Conservation (phyloP, 2,797 vertebrate genomes). For the Vultur gryphus region DNA sequence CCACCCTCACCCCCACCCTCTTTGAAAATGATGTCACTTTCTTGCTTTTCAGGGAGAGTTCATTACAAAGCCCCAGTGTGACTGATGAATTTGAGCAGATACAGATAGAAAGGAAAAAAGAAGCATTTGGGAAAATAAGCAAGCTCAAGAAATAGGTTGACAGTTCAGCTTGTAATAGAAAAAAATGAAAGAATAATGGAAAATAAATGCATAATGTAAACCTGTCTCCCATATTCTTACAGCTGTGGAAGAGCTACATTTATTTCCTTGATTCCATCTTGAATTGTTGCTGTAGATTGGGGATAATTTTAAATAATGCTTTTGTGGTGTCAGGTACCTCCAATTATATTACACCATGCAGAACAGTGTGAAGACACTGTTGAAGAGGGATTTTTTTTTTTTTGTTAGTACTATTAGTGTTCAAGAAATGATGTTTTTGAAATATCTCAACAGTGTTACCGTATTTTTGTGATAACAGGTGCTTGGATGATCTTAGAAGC, state of each 20-base stretch:
- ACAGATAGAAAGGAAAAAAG: not conserved
- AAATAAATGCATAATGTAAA: slow-evolving; percentile 13
- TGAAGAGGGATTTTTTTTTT: not conserved
- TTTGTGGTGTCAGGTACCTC: not conserved
- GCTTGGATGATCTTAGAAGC: not conserved
- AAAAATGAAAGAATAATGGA: not conserved
- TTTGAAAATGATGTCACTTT: slow-evolving; percentile 54
- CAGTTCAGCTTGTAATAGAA: slow-evolving; percentile 10
- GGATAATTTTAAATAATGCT: not conserved
- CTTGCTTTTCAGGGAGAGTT: slow-evolving; percentile 32
- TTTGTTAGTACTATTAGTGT: not conserved
- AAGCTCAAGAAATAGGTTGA: slow-evolving; percentile 34
- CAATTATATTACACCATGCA: not conserved
- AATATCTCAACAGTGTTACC: not conserved
- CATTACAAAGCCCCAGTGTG: slow-evolving; percentile 7
- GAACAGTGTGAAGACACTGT: not conserved
- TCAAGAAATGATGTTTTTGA: not conserved
- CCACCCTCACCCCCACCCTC: not conserved
- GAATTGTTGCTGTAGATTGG: not conserved
- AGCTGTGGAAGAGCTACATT: not conserved
- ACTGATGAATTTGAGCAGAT: slow-evolving; percentile 53
- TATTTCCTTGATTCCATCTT: slow-evolving; percentile 12
- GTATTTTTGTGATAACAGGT: not conserved
- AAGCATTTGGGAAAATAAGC: not conserved
- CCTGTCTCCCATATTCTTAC: not conserved